Evolutionary conservation across 2,113 vertebrate species (phyloP).

Genomic region (Ceratotherium simum): DNA sequence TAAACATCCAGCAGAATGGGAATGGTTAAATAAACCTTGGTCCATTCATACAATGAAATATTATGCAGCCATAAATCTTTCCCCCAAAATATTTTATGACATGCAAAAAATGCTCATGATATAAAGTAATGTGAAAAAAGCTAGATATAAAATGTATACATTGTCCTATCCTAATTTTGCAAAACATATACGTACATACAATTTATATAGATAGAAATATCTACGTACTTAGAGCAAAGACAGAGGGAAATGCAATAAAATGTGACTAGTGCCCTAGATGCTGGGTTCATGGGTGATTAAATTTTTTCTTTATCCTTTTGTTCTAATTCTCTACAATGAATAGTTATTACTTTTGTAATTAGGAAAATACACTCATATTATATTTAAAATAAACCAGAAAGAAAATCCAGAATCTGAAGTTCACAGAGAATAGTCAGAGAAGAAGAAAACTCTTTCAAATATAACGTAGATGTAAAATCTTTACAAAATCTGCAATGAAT

Average conservation of each 20-base stretch:
- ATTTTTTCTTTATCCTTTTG: constrained; percentile 37
- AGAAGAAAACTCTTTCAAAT: constrained; percentile 51
- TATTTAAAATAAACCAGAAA: constrained; percentile 35
- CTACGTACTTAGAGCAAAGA: background rate
- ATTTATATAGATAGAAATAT: background rate
- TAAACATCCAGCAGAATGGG: background rate
- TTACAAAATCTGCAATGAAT: constrained; percentile 71
- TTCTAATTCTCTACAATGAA: constrained; percentile 47
- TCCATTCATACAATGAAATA: background rate
- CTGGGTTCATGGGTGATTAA: background rate
- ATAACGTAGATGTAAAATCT: constrained; percentile 57
- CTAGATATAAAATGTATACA: background rate
- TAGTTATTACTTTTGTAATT: constrained; percentile 32
- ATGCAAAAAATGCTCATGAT: background rate
- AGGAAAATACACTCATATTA: constrained; percentile 59
- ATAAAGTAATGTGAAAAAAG: background rate
- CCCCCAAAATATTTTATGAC: constrained; percentile 15
- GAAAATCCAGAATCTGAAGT: constrained; percentile 52
- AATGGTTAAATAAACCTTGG: background rate
- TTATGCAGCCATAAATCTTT: constrained; percentile 32
- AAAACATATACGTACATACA: background rate
- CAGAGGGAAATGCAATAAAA: background rate
- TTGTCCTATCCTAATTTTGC: background rate
- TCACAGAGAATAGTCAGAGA: constrained; percentile 41
- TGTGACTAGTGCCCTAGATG: background rate